A percentile compares a stretch with the other conserved stretches of the same genome.
phyloP scores from a whole-genome alignment of 2,888 invertebrate genomes.

The Junonia oenone region DNA sequence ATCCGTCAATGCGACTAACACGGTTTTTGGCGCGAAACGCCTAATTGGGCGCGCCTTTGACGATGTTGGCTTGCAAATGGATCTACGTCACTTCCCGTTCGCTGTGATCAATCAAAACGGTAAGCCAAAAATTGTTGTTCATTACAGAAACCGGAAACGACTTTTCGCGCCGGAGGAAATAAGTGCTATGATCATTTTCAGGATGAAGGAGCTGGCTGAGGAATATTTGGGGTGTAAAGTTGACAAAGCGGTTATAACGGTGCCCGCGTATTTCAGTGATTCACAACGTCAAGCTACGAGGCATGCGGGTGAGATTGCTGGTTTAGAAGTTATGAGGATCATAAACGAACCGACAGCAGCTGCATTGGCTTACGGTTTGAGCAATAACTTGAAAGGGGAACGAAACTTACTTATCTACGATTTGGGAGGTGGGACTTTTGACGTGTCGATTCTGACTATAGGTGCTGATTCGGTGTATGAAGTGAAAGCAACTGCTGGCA shows the following conservation, averaged over 20 bases:
- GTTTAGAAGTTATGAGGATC: constrained; percentile 52
- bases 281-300: constrained; percentile 56
- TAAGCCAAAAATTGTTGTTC: constrained; percentile 52
- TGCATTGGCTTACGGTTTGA: constrained; percentile 54
- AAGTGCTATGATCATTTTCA: constrained; percentile 55
- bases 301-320: constrained; percentile 51
- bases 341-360: constrained; percentile 61
- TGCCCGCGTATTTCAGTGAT: constrained; percentile 61
- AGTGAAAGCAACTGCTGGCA: constrained; percentile 54
- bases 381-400: constrained; percentile 39
- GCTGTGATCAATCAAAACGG: constrained; percentile 48
- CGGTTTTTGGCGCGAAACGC: constrained; percentile 56
- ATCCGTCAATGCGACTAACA: constrained; percentile 49
- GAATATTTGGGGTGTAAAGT: constrained; percentile 45
- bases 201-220: constrained; percentile 57
- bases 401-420: constrained; percentile 54
- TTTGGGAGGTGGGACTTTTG: constrained; percentile 59
- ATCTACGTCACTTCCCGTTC: constrained; percentile 53
- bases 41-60: constrained; percentile 55
- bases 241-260: constrained; percentile 56
- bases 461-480: constrained; percentile 45
- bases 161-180: constrained; percentile 58
- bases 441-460: constrained; percentile 53
- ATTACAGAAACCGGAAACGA: constrained; percentile 46
- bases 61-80: constrained; percentile 54